phyloP scores from a whole-genome alignment of 2,797 vertebrate genomes.

The Molossus molossus region DNA sequence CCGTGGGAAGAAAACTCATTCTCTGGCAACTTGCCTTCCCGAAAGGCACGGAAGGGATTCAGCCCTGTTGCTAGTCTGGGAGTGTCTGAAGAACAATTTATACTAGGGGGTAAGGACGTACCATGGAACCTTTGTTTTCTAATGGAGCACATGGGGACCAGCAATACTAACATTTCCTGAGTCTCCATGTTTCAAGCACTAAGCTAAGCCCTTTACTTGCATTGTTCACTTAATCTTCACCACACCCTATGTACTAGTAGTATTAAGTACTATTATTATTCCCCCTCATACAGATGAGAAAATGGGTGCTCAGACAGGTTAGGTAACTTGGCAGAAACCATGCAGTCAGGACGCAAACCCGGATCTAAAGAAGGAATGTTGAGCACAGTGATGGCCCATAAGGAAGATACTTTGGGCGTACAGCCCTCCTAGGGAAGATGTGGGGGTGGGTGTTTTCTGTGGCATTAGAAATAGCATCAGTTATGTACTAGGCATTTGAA shows the following conservation, averaged over 20 bases:
- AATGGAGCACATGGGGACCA: neutral
- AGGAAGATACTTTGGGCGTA: neutral
- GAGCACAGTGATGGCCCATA: neutral
- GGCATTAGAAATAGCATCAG: constrained; percentile 69
- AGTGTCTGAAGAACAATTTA: neutral
- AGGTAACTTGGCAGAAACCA: neutral
- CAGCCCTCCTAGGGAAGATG: constrained; percentile 25
- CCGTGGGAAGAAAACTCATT: neutral
- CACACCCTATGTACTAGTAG: neutral
- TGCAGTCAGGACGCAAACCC: neutral
- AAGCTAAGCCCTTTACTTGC: neutral
- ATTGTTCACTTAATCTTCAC: neutral
- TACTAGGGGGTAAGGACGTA: neutral
- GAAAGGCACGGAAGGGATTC: neutral
- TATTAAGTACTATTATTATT: neutral
- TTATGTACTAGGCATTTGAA: constrained; percentile 58
- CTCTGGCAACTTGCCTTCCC: neutral
- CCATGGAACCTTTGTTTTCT: neutral
- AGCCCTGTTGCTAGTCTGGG: neutral
- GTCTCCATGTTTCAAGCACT: neutral
- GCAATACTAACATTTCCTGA: neutral
- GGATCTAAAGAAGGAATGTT: neutral
- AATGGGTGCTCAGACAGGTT: neutral
- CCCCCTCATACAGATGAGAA: constrained; percentile 23
- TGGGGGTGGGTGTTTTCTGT: constrained; percentile 64